Conservation (phyloP, 2,888 invertebrate species). For the Harpagoxenus sublaevis region DNA sequence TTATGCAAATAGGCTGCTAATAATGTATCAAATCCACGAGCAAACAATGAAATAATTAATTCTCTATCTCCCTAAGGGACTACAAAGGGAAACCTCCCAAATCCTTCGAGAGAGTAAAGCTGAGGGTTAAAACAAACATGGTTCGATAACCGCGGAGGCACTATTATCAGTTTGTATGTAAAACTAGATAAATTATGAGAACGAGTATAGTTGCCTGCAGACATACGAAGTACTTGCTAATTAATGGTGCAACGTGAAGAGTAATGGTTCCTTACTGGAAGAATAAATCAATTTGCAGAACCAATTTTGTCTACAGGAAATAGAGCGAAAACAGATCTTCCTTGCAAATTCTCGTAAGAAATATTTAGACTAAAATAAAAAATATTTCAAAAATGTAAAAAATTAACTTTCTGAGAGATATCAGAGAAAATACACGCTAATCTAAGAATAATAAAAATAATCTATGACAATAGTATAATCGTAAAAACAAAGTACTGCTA, state of each 20-base stretch:
- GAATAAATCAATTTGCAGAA: background rate
- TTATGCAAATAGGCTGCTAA: conserved; percentile 50
- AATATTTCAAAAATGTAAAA: background rate
- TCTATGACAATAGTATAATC: background rate
- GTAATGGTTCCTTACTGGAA: background rate
- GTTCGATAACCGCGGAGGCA: conserved; percentile 34
- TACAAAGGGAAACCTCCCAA: conserved; percentile 43
- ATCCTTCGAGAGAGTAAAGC: conserved; percentile 28
- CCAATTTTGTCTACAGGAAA: background rate
- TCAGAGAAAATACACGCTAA: background rate
- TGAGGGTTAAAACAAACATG: conserved; percentile 25
- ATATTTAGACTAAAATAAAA: background rate
- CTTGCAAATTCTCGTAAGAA: background rate
- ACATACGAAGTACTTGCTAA: conserved; percentile 28
- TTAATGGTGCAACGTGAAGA: conserved; percentile 14
- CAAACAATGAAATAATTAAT: conserved; percentile 54
- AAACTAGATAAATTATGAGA: conserved; percentile 23
- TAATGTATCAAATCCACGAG: conserved; percentile 42
- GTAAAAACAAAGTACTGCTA: background rate
- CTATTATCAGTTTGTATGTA: conserved; percentile 20
- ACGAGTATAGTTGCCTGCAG: background rate
- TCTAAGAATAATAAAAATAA: background rate
- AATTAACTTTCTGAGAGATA: background rate
- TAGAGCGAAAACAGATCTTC: background rate
- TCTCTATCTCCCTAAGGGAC: conserved; percentile 35